These are phyloP conservation scores for Drosophila kambysellisi DNA, from an alignment of 2,888 invertebrate species.

Conservation along the genomic window DNA sequence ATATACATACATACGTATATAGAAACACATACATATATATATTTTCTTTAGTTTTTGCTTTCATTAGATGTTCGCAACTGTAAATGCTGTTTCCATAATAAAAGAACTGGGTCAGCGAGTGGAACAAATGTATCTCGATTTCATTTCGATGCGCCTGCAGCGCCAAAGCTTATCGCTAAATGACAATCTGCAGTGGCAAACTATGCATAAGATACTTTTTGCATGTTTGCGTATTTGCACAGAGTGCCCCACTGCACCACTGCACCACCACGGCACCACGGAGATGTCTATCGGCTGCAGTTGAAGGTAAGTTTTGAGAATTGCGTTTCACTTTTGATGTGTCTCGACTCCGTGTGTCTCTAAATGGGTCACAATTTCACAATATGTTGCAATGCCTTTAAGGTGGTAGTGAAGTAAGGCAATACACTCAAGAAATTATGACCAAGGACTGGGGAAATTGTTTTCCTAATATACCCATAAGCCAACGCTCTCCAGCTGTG, in stretches of 20 bases:
- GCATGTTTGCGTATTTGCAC: slow-evolving; percentile 45
- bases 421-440: background rate
- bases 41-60: slow-evolving; percentile 67
- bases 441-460: background rate
- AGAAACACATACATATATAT: background rate
- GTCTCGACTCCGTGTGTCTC: slow-evolving; percentile 11
- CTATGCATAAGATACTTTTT: slow-evolving; percentile 51
- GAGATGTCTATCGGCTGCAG: slow-evolving; percentile 70
- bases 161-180: slow-evolving; percentile 64
- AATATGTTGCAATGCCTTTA: slow-evolving; percentile 45
- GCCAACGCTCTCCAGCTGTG: slow-evolving; percentile 44
- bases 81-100: slow-evolving; percentile 31
- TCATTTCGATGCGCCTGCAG: slow-evolving; percentile 68
- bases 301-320: slow-evolving; percentile 68
- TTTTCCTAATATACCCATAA: slow-evolving; percentile 12
- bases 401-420: slow-evolving; percentile 32
- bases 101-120: slow-evolving; percentile 70
- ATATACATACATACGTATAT: background rate
- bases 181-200: slow-evolving; percentile 61
- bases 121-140: slow-evolving; percentile 78
- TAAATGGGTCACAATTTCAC: slow-evolving; percentile 61
- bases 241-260: background rate
- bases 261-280: slow-evolving; percentile 20
- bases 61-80: slow-evolving; percentile 50
- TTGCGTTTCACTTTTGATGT: slow-evolving; percentile 68